Conservation (phyloP, 1,140 invertebrate species). For the Acyrthosiphon pisum region DNA sequence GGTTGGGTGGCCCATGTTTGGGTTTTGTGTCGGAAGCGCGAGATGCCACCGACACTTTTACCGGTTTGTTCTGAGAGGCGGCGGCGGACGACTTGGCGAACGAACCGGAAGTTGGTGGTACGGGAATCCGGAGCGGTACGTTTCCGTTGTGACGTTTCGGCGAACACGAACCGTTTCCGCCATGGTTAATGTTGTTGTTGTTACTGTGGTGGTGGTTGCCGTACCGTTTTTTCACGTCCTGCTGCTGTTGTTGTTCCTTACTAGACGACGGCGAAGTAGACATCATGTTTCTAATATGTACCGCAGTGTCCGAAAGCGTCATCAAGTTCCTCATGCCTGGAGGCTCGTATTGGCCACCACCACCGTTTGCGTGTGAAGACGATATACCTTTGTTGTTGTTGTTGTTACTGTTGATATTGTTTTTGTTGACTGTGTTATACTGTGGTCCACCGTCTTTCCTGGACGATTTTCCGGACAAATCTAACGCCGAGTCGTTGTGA, state of each 20-base stretch:
- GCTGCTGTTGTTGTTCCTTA: conserved; percentile 10
- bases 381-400: background rate
- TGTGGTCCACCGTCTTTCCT: conserved; percentile 57
- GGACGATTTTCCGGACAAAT: conserved; percentile 62
- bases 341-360: background rate
- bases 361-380: background rate
- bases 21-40: conserved; percentile 29
- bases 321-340: conserved; percentile 61
- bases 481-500: conserved; percentile 61
- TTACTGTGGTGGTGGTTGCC: background rate
- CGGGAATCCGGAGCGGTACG: conserved; percentile 24
- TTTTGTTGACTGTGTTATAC: background rate
- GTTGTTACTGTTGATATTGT: background rate
- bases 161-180: conserved; percentile 34
- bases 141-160: conserved; percentile 41
- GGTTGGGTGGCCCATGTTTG: conserved; percentile 62
- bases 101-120: conserved; percentile 14
- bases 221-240: conserved; percentile 39
- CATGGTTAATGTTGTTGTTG: background rate
- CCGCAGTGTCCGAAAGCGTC: conserved; percentile 61
- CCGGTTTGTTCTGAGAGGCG: conserved; percentile 27
- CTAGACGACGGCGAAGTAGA: conserved; percentile 45
- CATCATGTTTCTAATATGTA: conserved; percentile 58
- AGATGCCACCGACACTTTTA: background rate
- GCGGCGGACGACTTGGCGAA: conserved; percentile 21